These are phyloP conservation scores for Pseudotriccus pelzelni DNA, from an alignment of 2,797 vertebrate species.

Conservation along the genomic window DNA sequence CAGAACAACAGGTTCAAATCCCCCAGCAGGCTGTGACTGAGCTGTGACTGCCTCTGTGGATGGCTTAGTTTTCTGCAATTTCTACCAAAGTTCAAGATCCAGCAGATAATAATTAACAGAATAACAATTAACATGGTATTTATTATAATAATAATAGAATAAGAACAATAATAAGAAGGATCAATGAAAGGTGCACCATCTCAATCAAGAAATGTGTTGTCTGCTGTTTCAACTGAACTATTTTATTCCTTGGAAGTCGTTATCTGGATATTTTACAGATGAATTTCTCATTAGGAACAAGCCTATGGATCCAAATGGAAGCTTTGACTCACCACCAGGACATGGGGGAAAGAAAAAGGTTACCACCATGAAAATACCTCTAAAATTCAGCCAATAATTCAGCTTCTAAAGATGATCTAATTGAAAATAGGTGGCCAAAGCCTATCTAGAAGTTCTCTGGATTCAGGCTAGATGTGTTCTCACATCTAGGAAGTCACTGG, in stretches of 20 bases:
- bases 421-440: neutral
- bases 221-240: neutral
- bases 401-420: neutral
- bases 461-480: neutral
- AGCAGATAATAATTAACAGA: neutral
- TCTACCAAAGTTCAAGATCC: neutral
- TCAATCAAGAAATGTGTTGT: neutral
- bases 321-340: neutral
- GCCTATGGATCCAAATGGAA: neutral
- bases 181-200: neutral
- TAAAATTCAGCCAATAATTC: neutral
- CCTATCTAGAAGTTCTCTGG: neutral
- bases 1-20: neutral
- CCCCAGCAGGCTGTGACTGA: fast-evolving
- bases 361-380: neutral
- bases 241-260: neutral
- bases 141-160: neutral
- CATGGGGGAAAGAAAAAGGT: neutral
- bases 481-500: neutral
- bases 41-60: neutral
- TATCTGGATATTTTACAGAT: neutral
- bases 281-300: neutral
- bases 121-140: neutral
- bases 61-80: neutral
- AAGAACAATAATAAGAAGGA: neutral